Evolutionary conservation across 2,113 vertebrate genomes (phyloP).

Genomic region (Cynocephalus volans): DNA sequence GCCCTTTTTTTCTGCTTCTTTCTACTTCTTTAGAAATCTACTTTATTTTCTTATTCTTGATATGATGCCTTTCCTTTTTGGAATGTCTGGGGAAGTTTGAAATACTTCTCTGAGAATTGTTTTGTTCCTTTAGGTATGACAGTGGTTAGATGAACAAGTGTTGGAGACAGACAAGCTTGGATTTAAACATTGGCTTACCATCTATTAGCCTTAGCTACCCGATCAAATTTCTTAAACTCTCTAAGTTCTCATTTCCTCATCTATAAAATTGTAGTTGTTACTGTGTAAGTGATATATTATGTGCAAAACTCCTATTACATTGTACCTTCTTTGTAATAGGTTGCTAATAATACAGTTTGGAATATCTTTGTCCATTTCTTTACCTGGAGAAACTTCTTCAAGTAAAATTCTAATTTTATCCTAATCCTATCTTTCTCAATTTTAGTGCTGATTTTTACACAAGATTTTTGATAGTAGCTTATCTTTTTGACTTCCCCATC

Average conservation of each 20-base stretch:
- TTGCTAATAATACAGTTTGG: not conserved
- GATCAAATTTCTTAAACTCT: not conserved
- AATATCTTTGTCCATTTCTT: not conserved
- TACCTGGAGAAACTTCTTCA: not conserved
- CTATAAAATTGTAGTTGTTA: not conserved
- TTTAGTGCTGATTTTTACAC: not conserved
- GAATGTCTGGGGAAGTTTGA: not conserved
- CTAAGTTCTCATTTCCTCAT: not conserved
- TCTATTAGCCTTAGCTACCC: not conserved
- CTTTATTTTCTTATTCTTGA: not conserved
- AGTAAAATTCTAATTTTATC: not conserved
- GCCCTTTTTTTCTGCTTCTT: not conserved
- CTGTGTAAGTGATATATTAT: not conserved
- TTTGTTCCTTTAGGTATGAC: not conserved
- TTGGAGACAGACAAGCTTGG: not conserved
- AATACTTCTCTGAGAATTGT: not conserved
- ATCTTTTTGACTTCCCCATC: not conserved
- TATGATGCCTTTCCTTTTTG: not conserved
- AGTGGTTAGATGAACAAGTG: not conserved
- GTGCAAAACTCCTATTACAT: not conserved
- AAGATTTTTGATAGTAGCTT: not conserved
- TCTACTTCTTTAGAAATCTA: not conserved
- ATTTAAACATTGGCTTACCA: not conserved
- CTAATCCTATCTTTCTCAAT: not conserved
- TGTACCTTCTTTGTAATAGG: not conserved